phyloP scores from a whole-genome alignment of 2,888 invertebrate genomes.

The Drosophila paramelanica region DNA sequence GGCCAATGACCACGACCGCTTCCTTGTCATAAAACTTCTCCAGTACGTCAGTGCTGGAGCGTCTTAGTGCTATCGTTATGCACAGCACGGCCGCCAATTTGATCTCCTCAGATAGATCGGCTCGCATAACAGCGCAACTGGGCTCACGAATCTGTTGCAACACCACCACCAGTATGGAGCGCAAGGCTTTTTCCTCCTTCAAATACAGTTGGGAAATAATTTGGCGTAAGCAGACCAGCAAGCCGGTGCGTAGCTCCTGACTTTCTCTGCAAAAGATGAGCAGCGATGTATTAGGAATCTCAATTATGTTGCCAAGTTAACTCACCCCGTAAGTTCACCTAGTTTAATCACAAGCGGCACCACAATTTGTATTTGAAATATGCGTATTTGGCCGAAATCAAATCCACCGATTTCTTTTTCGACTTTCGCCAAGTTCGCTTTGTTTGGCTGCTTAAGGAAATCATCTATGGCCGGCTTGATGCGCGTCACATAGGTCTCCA shows the following conservation, averaged over 20 bases:
- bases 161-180: conserved; percentile 79
- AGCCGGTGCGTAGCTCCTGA: conserved; percentile 80
- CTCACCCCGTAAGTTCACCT: conserved; percentile 80
- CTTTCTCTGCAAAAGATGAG: conserved; percentile 58
- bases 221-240: conserved; percentile 77
- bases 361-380: conserved; percentile 81
- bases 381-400: conserved; percentile 77
- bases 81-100: conserved; percentile 82
- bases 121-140: conserved; percentile 57
- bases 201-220: conserved; percentile 78
- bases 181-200: conserved; percentile 77
- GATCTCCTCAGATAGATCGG: conserved; percentile 83
- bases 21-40: conserved; percentile 86
- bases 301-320: not conserved
- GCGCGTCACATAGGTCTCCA: conserved; percentile 78
- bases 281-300: not conserved
- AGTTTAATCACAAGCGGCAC: conserved; percentile 82
- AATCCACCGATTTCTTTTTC: conserved; percentile 73
- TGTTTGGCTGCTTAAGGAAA: conserved; percentile 76
- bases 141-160: conserved; percentile 81
- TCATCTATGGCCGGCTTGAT: conserved; percentile 82
- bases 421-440: conserved; percentile 65
- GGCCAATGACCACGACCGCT: conserved; percentile 87
- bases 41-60: conserved; percentile 85
- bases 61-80: conserved; percentile 73